phyloP scores from a whole-genome alignment of 2,797 vertebrate species.

The Diplodus sargus region DNA sequence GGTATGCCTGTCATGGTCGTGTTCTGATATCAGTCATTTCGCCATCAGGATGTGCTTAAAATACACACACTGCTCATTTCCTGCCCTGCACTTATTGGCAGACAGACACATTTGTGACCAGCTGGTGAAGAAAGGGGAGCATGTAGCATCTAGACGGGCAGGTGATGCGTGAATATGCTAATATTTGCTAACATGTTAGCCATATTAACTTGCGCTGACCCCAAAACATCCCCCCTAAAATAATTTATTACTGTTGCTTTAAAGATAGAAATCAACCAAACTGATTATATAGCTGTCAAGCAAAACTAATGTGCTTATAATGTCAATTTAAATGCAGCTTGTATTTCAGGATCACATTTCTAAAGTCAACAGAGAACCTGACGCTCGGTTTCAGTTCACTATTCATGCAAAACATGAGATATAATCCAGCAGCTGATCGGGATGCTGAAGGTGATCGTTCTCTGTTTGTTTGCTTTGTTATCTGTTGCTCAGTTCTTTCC shows the following conservation, averaged over 20 bases:
- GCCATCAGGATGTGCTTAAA: too few species aligned
- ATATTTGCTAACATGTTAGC: background rate
- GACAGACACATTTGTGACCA: too few species aligned
- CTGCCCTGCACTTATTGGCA: too few species aligned
- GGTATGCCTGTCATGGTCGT: too few species aligned
- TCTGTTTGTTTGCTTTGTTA: background rate
- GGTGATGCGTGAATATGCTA: background rate
- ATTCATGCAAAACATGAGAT: background rate
- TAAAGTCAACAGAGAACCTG: background rate
- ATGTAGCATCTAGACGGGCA: background rate
- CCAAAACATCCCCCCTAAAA: too few species aligned
- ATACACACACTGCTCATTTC: too few species aligned
- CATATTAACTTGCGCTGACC: background rate
- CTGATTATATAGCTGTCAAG: background rate
- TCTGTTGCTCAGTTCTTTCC: background rate
- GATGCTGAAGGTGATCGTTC: background rate
- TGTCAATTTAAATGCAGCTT: too few species aligned
- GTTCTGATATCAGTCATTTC: too few species aligned
- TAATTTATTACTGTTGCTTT: background rate
- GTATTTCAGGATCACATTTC: background rate
- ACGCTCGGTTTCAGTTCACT: background rate
- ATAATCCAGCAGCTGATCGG: background rate
- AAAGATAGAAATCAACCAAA: background rate
- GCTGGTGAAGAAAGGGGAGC: background rate
- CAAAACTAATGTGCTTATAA: background rate